Percentiles rank a stretch among this genome's conserved stretches.
Conservation (phyloP, 1,140 invertebrate species). For the Nebria ingens region DNA sequence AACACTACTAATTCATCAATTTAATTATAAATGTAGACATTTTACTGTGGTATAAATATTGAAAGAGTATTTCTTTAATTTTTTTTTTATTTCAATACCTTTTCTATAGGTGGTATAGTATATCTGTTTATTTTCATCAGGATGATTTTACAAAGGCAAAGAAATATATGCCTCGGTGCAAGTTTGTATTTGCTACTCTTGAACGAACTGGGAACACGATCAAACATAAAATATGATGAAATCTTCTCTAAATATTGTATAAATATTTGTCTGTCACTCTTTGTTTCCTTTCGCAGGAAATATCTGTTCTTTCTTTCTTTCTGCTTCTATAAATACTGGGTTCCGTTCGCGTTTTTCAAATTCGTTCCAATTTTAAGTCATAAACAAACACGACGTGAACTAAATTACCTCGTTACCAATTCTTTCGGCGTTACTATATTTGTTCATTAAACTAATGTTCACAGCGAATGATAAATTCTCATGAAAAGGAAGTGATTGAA, state of each 20-base stretch:
- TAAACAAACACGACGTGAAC: not conserved
- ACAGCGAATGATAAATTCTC: too few relatives aligned
- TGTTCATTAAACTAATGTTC: not conserved
- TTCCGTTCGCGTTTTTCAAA: not conserved
- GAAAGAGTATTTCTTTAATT: too few relatives aligned
- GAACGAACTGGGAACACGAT: not conserved
- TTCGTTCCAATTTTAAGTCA: not conserved
- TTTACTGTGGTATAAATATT: too few relatives aligned
- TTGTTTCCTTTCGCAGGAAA: not conserved
- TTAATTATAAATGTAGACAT: too few relatives aligned
- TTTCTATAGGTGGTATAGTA: too few relatives aligned
- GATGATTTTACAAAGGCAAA: too few relatives aligned
- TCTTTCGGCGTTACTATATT: not conserved
- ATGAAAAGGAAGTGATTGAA: too few relatives aligned
- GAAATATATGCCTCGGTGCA: too few relatives aligned
- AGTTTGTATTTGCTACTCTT: too few relatives aligned
- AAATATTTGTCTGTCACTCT: not conserved
- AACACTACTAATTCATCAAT: too few relatives aligned
- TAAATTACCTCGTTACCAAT: not conserved
- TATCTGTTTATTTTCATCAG: too few relatives aligned
- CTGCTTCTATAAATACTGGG: not conserved
- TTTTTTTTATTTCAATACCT: too few relatives aligned
- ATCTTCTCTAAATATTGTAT: not conserved
- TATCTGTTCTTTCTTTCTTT: not conserved
- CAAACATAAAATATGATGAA: not conserved